A percentile compares a stretch with the other conserved stretches of the same genome.
These are phyloP conservation scores for human (Homo sapiens) DNA, from an alignment of 2,113 vertebrate genomes.

Conservation along the genomic window DNA sequence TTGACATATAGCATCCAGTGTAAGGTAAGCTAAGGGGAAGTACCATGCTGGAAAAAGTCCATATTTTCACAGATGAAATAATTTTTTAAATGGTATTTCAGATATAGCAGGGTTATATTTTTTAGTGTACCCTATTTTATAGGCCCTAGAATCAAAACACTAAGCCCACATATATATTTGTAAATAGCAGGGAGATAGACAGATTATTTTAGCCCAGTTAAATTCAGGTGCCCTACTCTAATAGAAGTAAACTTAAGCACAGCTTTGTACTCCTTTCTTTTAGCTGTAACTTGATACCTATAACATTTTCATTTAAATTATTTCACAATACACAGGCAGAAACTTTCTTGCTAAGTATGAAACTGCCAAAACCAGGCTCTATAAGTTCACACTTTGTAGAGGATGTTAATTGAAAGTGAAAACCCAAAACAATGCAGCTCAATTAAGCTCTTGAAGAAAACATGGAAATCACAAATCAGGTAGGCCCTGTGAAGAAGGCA, in stretches of 20 bases:
- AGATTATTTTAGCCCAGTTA: conserved; percentile 9
- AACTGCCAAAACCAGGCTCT: conserved; percentile 42
- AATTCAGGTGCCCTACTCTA: background rate
- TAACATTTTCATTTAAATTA: conserved; percentile 54
- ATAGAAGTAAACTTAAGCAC: background rate
- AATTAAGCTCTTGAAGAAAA: conserved; percentile 56
- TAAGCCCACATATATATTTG: background rate
- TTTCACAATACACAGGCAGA: conserved; percentile 50
- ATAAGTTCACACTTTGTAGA: conserved; percentile 57
- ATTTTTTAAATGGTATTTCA: conserved; percentile 11
- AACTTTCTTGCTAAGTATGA: conserved; percentile 57
- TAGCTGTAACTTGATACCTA: conserved; percentile 25
- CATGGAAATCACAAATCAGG: conserved; percentile 52
- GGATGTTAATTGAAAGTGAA: conserved; percentile 66
- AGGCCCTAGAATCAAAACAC: conserved; percentile 11
- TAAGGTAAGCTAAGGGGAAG: conserved; percentile 5
- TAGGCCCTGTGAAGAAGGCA: background rate
- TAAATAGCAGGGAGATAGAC: background rate
- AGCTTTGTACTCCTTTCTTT: conserved; percentile 19
- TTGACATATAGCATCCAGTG: background rate
- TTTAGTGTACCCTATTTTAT: background rate
- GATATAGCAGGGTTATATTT: background rate
- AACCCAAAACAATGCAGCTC: conserved; percentile 62
- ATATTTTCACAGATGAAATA: conserved; percentile 28
- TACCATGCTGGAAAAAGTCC: background rate